phyloP scores from a whole-genome alignment of 2,888 invertebrate genomes.

The Nemoura dubitans region DNA sequence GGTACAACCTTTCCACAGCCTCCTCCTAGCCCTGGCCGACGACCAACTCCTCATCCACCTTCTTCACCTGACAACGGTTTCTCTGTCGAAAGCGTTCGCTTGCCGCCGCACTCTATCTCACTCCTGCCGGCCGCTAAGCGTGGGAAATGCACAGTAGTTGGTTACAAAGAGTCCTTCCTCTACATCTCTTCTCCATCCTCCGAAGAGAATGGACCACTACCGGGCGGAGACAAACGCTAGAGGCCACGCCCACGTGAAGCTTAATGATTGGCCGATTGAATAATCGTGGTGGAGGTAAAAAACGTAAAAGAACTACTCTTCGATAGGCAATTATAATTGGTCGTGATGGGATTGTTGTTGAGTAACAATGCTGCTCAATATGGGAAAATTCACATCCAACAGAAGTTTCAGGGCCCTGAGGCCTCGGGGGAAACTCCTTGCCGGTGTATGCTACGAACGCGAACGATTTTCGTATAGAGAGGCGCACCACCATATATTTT shows the following conservation, averaged over 20 bases:
- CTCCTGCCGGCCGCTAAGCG: slow-evolving; percentile 64
- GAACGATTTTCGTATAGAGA: neutral
- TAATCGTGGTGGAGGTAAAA: slow-evolving; percentile 48
- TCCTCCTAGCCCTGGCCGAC: slow-evolving; percentile 28
- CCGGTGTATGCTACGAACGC: slow-evolving; percentile 1
- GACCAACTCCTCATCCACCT: slow-evolving; percentile 31
- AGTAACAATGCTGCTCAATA: slow-evolving; percentile 45
- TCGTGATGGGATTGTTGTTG: slow-evolving; percentile 44
- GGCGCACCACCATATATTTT: slow-evolving; percentile 24
- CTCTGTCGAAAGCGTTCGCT: slow-evolving; percentile 35
- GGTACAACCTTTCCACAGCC: slow-evolving; percentile 41
- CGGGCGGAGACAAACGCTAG: slow-evolving; percentile 52
- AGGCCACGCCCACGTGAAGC: slow-evolving; percentile 49
- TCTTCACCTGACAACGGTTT: slow-evolving; percentile 42
- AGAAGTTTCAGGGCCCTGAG: slow-evolving; percentile 32
- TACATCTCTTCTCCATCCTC: slow-evolving; percentile 57
- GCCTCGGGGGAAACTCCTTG: slow-evolving; percentile 8
- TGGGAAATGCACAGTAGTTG: slow-evolving; percentile 73
- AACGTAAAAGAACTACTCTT: slow-evolving; percentile 30
- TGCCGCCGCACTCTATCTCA: slow-evolving; percentile 59
- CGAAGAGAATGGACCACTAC: slow-evolving; percentile 57
- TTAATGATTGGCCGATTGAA: slow-evolving; percentile 52
- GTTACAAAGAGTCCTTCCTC: slow-evolving; percentile 59
- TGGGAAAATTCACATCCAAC: slow-evolving; percentile 44
- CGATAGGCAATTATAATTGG: slow-evolving; percentile 48